Conservation (phyloP, 2,113 vertebrate species). For the Alosa alosa region DNA sequence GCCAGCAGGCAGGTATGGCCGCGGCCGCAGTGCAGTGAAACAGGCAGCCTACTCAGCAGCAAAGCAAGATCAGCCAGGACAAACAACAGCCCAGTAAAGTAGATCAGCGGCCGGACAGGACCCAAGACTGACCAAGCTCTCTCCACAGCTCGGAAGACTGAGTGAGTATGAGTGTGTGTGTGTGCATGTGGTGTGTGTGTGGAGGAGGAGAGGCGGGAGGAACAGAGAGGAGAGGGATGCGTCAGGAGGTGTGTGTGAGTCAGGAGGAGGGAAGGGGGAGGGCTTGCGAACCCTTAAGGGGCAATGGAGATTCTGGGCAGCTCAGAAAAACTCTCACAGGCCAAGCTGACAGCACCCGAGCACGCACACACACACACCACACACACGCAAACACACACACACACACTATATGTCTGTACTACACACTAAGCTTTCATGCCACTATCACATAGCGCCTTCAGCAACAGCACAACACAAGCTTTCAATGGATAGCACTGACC, state of each 20-base stretch:
- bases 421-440: not conserved
- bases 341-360: not conserved
- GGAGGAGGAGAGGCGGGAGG: slow-evolving; percentile 7
- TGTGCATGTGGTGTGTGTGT: not conserved
- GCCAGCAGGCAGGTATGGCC: not conserved
- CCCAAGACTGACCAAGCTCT: not conserved
- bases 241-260: not conserved
- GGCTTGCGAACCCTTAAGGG: not conserved
- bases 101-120: not conserved
- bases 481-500: not conserved
- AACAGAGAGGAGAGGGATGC: slow-evolving; percentile 25
- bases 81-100: not conserved
- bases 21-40: not conserved
- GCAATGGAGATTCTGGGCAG: not conserved
- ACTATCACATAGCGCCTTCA: not conserved
- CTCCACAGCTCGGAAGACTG: slow-evolving; percentile 9
- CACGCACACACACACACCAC: not conserved
- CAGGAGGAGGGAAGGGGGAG: no score
- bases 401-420: not conserved
- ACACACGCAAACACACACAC: not conserved
- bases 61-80: not conserved
- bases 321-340: not conserved
- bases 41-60: not conserved
- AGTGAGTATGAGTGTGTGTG: not conserved
- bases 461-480: not conserved